A percentile compares a stretch with the other conserved stretches of the same genome.
phyloP scores from a whole-genome alignment of 2,888 invertebrate species.

The Pristionchus mayeri region DNA sequence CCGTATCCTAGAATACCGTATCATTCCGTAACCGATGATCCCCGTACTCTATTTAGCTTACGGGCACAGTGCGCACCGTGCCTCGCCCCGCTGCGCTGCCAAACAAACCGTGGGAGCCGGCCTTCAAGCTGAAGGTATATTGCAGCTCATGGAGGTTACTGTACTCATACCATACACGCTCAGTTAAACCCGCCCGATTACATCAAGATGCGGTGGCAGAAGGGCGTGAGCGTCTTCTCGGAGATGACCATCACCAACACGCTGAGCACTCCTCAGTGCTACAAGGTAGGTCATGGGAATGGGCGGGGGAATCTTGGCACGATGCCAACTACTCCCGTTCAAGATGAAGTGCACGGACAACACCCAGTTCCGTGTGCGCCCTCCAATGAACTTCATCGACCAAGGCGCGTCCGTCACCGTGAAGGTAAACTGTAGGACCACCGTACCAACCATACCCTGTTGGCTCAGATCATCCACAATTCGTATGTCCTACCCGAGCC shows the following conservation, averaged over 20 bases:
- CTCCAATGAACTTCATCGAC: conserved; percentile 28
- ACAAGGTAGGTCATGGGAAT: background rate
- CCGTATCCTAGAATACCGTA: background rate
- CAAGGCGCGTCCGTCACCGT: background rate
- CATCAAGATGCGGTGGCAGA: conserved; percentile 25
- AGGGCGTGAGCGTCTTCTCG: background rate
- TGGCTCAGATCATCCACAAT: background rate
- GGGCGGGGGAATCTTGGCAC: background rate
- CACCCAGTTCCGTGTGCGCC: conserved; percentile 28
- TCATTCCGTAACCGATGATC: background rate
- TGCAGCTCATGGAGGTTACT: background rate
- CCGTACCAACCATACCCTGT: background rate
- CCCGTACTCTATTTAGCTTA: background rate
- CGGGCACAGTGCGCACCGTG: background rate
- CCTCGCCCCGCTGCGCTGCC: background rate
- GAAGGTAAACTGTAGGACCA: background rate
- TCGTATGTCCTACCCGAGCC: conserved; percentile 11
- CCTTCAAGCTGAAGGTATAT: conserved; percentile 17
- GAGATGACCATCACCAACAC: conserved; percentile 31
- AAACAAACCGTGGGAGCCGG: conserved; percentile 39
- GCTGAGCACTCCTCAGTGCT: background rate
- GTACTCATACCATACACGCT: background rate
- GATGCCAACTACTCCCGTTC: background rate
- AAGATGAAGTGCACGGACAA: conserved; percentile 44
- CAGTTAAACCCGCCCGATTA: conserved; percentile 14